Evolutionary conservation across 2,888 invertebrate genomes (phyloP).

Genomic region (Axea sp.): DNA sequence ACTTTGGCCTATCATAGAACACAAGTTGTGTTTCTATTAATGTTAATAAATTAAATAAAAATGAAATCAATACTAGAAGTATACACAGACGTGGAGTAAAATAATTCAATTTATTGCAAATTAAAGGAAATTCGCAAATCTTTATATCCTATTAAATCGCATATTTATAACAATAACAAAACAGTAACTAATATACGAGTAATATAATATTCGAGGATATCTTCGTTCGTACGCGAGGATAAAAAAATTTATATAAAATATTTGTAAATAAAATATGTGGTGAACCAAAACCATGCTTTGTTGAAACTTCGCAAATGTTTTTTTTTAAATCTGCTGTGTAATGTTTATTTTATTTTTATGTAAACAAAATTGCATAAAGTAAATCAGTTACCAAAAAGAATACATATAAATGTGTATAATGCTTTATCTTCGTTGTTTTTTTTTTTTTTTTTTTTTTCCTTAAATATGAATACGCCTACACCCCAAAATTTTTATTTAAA

Average conservation of each 20-base stretch:
- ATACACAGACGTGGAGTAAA: constrained; percentile 3
- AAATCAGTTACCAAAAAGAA: constrained; percentile 18
- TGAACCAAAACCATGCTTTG: constrained; percentile 15
- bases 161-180: constrained; percentile 10
- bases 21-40: background rate
- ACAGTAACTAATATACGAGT: constrained; percentile 15
- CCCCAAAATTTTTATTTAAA: no score
- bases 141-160: constrained; percentile 1
- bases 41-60: constrained; percentile 10
- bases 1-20: no score
- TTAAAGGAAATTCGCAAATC: constrained; percentile 1
- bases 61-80: constrained; percentile 12
- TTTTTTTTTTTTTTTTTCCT: background rate
- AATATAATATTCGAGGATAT: constrained; percentile 19
- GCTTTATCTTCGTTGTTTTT: background rate
- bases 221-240: constrained; percentile 6
- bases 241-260: constrained; percentile 30
- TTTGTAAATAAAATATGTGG: constrained; percentile 36
- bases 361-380: constrained; percentile 21
- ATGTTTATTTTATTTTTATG: constrained; percentile 17
- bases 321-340: background rate
- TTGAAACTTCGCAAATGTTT: constrained; percentile 20
- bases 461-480: no score
- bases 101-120: constrained; percentile 2
- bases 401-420: no score